Percentiles rank a stretch among this genome's conserved stretches.
phyloP scores from a whole-genome alignment of 2,113 vertebrate genomes.

The Neofelis nebulosa region DNA sequence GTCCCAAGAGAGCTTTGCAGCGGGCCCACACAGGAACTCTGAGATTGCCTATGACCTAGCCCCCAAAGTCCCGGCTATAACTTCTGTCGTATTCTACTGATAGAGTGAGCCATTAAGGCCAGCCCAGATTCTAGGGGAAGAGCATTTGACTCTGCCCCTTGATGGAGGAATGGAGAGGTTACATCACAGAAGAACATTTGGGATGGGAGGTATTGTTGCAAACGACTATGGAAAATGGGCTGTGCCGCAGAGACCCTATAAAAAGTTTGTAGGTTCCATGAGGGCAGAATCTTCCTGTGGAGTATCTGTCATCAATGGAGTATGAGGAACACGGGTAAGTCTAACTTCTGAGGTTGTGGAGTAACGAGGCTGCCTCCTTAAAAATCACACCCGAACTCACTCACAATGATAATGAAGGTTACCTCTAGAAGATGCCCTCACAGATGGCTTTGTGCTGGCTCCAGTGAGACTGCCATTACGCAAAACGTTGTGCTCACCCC shows the following conservation, averaged over 20 bases:
- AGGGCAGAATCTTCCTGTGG: neutral
- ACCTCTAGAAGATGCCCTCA: neutral
- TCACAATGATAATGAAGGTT: neutral
- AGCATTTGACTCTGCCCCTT: neutral
- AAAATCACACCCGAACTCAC: neutral
- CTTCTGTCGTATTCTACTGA: neutral
- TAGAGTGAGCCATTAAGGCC: neutral
- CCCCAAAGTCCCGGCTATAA: neutral
- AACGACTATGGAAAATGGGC: neutral
- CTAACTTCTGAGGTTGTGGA: neutral
- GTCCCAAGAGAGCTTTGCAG: neutral
- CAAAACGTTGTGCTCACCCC: neutral
- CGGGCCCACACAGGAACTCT: neutral
- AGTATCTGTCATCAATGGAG: neutral
- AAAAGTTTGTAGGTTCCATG: neutral
- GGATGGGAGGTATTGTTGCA: neutral
- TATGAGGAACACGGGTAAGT: neutral
- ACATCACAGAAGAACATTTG: neutral
- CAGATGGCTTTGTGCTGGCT: rapidly evolving
- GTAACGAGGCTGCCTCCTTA: neutral
- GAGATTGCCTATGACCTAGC: neutral
- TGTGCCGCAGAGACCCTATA: neutral
- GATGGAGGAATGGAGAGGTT: neutral
- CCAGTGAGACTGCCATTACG: rapidly evolving
- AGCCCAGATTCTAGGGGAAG: neutral